Percentiles rank a stretch among this genome's conserved stretches.
Evolutionary conservation across 1,140 invertebrate genomes (phyloP).

Genomic region (Liolophura sinensis): DNA sequence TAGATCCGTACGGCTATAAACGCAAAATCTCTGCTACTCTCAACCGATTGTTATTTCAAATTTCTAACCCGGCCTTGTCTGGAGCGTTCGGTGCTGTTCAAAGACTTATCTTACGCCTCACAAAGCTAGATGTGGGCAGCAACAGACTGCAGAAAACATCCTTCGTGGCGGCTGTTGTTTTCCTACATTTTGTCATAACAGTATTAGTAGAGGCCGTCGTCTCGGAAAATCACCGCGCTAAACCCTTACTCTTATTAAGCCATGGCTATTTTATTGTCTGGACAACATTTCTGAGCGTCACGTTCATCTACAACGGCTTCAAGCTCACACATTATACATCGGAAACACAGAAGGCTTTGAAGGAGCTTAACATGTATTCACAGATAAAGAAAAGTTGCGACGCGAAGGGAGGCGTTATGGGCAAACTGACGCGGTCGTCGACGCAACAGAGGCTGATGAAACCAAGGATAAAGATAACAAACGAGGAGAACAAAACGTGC

Average conservation of each 20-base stretch:
- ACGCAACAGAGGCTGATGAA: conserved; percentile 10
- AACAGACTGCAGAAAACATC: conserved; percentile 15
- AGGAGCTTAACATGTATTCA: conserved; percentile 13
- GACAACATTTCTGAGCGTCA: conserved; percentile 14
- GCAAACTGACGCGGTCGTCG: conserved; percentile 4
- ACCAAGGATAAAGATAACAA: conserved; percentile 17
- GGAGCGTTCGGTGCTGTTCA: conserved; percentile 20
- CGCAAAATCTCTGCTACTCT: conserved; percentile 9
- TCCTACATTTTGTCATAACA: conserved; percentile 16
- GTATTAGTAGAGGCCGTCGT: conserved; percentile 17
- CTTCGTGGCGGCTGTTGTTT: conserved; percentile 11
- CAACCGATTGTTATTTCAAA: conserved; percentile 16
- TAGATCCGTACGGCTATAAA: conserved; percentile 15
- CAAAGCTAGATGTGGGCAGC: conserved; percentile 17
- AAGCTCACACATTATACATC: conserved; percentile 17
- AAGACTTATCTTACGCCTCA: conserved; percentile 18
- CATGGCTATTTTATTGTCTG: conserved; percentile 20
- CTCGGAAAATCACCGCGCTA: conserved; percentile 12
- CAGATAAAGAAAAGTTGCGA: not conserved
- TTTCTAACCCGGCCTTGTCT: conserved; percentile 17
- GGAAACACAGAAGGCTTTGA: conserved; percentile 15
- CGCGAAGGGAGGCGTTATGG: not conserved
- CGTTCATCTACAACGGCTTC: conserved; percentile 23
- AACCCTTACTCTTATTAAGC: conserved; percentile 16
- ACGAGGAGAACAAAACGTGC: conserved; percentile 18